Percentiles rank a stretch among this genome's conserved stretches.
phyloP scores from a whole-genome alignment of 1,140 invertebrate genomes.

The Neodiprion fabricii region DNA sequence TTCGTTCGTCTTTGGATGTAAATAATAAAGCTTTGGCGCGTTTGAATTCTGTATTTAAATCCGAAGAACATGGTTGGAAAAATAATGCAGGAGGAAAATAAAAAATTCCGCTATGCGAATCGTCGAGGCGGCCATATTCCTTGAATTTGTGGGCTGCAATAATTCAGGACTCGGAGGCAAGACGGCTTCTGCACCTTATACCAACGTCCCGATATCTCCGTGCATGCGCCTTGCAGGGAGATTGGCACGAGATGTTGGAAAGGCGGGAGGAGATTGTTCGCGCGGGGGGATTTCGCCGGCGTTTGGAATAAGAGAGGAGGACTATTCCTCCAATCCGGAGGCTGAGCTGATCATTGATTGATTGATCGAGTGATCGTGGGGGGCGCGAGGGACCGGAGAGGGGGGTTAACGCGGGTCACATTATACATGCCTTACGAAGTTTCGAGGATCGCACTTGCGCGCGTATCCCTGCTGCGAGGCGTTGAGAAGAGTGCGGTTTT shows the following conservation, averaged over 20 bases:
- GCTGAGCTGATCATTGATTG: not conserved
- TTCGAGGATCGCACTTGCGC: not conserved
- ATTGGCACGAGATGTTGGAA: not conserved
- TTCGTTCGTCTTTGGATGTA: too few relatives aligned
- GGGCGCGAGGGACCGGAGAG: not conserved
- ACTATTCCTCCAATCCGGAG: not conserved
- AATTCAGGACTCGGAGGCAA: not conserved
- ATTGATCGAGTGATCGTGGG: conserved; percentile 1
- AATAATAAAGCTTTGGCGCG: too few relatives aligned
- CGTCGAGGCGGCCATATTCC: not conserved
- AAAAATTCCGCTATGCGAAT: too few relatives aligned
- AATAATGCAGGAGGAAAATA: too few relatives aligned
- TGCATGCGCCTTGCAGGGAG: not conserved
- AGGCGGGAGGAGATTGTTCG: not conserved
- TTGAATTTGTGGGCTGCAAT: not conserved
- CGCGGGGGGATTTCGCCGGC: not conserved
- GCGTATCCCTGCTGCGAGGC: too few relatives aligned
- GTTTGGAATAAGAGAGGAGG: not conserved
- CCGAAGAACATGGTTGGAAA: too few relatives aligned
- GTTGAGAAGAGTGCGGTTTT: too few relatives aligned
- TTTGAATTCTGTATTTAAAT: too few relatives aligned
- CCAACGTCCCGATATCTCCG: not conserved
- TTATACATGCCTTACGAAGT: not conserved
- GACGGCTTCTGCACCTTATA: too few relatives aligned
- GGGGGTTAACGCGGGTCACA: not conserved